Base-by-base conservation (phyloP, 2,888 invertebrate genomes). In the Drosophila flavopinicola region DNA sequence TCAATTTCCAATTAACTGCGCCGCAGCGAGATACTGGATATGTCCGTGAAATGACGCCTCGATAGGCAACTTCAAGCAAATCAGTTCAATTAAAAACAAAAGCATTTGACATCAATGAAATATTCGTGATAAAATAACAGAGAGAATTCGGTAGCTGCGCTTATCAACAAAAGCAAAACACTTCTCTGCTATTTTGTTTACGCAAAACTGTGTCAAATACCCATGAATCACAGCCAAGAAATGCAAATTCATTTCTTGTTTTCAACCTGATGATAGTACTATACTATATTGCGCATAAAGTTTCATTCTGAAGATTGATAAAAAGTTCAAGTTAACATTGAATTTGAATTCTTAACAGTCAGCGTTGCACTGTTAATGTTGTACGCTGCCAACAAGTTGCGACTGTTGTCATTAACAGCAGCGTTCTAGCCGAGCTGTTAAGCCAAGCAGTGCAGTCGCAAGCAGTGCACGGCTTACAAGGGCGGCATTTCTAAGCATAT, bases 1-100 rank as follows among this genome's bases (percentile, higher is more conserved):
- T 65, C 76, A 73, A 64, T 69, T 79, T 85, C 56, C 79, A 79
- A 79, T 79, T 79, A 85, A 83, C 64, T 75, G 35, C n/a, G n/a
- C 5, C 13, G 44, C 38, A 20, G 20, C 20, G 20, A 73, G 63
- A 73, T 76, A 68, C 58, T 56, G 47, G 61, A 74, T 74, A 74
- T 11, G 41, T 54, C 37, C 57, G 17, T 66, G 58, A 66, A 35
- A 32, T 68, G 61, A 52, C 45, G 61, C 41, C 24, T n/a, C 29
- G 58, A 75, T 56, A 68, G 66, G 39, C 57, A 37, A 30, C 11
- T 44, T 44, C 45, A 69, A 68, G 35, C 72, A 73, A 69, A 76
- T 79, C 71, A 67, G 63, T 85, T 78, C 78, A 79, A 79, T 79
- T 79, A 83, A 69, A 59, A 53, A 60, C 61, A 54, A 73, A 72